Evolutionary conservation across 2,888 invertebrate species (phyloP), one percentile per base, ranked within the genome.

Genomic region (Thymelicus acteon): DNA sequence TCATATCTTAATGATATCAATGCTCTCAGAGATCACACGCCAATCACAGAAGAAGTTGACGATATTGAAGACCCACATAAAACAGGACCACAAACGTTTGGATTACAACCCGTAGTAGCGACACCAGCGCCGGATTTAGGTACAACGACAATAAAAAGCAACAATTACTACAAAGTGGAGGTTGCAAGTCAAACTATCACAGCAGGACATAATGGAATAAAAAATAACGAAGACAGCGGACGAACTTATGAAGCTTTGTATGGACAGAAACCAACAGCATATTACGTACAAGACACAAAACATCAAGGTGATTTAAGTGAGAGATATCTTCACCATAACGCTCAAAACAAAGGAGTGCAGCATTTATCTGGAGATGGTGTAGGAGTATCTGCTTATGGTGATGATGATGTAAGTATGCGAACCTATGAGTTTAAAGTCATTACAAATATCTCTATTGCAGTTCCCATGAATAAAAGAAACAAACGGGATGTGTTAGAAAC

Each of bases 11-110:
- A 79, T 39, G 77, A 75, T 70, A 72, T 67, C 10, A 65, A 44
- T 65, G 75, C 77, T 64, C 64, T 78, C 6, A 87, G 86, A 80
- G 92, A 92, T 72, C 83, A 90, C 71, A 94, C 83, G 54, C 94
- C 94, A 1, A 93, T 94, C 44, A 88, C 86, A 31, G 94, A 94
- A 85, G 85, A 91, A 54, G 77, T 90, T 3, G 84, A 89, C 54
- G 94, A 94, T 70, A 80, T 93, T 62, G 89, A 88, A 67, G 90
- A 94, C 76, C 86, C 89, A 1, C 83, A 85, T 67, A 76, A 79
- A 74, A 76, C 78, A 15, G 82, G 75, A 67, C 75, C 79, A 7
- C 75, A 78, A 65, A 72, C 79, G 13, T 80, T 77, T 47, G 76
- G 77, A n/a, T 48, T 80, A 4, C 79, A 83, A 73, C 44, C 82